Evolutionary conservation across 2,888 invertebrate species (phyloP), one percentile per base, ranked within the genome.

Genomic region (Tetragonula carbonaria): DNA sequence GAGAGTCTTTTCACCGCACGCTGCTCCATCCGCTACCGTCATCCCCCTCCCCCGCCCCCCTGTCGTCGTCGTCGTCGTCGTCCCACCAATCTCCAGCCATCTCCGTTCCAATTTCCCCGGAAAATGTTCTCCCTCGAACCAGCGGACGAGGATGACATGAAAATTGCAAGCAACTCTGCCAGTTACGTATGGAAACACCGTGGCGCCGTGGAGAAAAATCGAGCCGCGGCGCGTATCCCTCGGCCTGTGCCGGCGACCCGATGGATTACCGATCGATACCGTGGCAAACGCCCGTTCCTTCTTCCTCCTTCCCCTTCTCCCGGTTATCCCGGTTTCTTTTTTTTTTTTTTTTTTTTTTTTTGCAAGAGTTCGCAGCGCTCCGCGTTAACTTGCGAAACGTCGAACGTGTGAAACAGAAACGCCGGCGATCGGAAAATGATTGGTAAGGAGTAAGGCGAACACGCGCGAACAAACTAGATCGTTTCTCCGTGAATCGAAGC

Each of bases 31-130:
- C 45, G 8, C 45, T 45, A 45, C 45, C 45, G 45, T 11, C 45
- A 45, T 8, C 45, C 1, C 28, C 28, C 28, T 28, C 28, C 33
- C 33, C 33, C 3, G n/a, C 0, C 2, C 33, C 33, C 33, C 33
- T 2, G 2, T 2, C 33, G 33, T 33, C 2, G 33, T 28, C 28
- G 28, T 28, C 28, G 28, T 38, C 38, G 38, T 79, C 87, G 66
- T 80, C 85, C 82, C 80, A 65, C 76, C 90, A 88, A 82, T 85
- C 81, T 82, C 85, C 77, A 80, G 78, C 86, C 84, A 88, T 90
- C 88, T 86, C 87, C 87, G 87, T 89, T 90, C 90, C 89, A 89
- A 90, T 90, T 89, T 90, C 79, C 82, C 77, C 82, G 88, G 88
- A 86, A 88, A 88, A 88, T 88, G 88, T 88, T 88, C 86, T 87